Percentiles rank a stretch among this genome's conserved stretches.
phyloP scores from a whole-genome alignment of 2,888 invertebrate species.

The Tetanocera ferruginea region DNA sequence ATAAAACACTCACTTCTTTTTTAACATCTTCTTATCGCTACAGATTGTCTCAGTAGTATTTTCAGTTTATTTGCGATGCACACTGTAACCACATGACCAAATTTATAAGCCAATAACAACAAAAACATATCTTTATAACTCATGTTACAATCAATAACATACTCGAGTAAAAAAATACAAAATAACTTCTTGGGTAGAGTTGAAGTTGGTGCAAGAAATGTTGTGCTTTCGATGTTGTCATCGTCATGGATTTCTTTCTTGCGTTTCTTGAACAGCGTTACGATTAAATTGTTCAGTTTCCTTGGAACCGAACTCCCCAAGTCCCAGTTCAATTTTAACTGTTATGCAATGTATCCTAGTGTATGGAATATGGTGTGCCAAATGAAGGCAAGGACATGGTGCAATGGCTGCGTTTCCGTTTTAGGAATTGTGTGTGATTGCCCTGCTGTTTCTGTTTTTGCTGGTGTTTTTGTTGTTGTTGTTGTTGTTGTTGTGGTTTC shows the following conservation, averaged over 20 bases:
- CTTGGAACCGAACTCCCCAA: neutral
- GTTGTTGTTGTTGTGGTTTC: neutral
- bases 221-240: neutral
- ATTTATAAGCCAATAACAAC: no score
- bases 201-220: no score
- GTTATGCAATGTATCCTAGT: neutral
- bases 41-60: no score
- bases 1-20: no score
- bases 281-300: conserved; percentile 9
- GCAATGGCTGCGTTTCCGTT: neutral
- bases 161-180: no score
- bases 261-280: neutral
- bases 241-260: neutral
- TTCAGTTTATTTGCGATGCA: no score
- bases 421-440: neutral
- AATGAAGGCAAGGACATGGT: neutral
- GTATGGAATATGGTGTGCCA: no score
- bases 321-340: conserved; percentile 24
- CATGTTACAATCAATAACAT: no score
- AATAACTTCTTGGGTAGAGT: no score
- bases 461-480: neutral
- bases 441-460: neutral
- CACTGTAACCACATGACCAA: no score
- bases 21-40: no score
- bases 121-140: no score